These are phyloP conservation scores for Oncopeltus fasciatus DNA, from an alignment of 1,140 invertebrate species.

Conservation along the genomic window DNA sequence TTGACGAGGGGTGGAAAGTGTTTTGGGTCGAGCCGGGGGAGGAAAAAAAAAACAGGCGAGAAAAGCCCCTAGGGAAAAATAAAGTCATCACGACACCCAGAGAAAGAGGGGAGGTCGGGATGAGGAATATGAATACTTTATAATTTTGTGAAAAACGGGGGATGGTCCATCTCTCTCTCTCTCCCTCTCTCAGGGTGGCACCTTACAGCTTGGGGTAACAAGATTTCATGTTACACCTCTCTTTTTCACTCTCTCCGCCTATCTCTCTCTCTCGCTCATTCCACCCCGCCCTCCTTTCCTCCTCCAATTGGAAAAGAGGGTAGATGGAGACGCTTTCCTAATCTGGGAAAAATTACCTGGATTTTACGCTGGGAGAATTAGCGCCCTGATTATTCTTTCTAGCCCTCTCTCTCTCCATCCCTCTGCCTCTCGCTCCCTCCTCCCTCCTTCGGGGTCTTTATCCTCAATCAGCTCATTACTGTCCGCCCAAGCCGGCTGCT, in stretches of 20 bases:
- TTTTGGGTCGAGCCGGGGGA: no score
- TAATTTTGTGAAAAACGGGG: background rate
- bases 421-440: background rate
- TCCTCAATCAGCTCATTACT: background rate
- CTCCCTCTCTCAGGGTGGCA: no score
- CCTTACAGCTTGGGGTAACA: no score
- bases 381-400: background rate
- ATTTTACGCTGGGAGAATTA: background rate
- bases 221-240: no score
- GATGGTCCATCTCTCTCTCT: no score
- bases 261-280: no score
- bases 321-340: background rate
- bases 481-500: background rate
- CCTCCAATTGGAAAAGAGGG: no score
- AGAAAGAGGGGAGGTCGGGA: no score
- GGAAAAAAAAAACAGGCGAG: no score
- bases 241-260: no score
- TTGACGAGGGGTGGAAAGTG: no score
- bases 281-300: no score
- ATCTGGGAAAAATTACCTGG: background rate
- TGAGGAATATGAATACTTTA: background rate
- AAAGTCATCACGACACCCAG: background rate
- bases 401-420: background rate
- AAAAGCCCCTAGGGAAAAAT: background rate
- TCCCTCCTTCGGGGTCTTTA: background rate